phyloP scores from a whole-genome alignment of 2,797 vertebrate genomes.

The Gila robusta region DNA sequence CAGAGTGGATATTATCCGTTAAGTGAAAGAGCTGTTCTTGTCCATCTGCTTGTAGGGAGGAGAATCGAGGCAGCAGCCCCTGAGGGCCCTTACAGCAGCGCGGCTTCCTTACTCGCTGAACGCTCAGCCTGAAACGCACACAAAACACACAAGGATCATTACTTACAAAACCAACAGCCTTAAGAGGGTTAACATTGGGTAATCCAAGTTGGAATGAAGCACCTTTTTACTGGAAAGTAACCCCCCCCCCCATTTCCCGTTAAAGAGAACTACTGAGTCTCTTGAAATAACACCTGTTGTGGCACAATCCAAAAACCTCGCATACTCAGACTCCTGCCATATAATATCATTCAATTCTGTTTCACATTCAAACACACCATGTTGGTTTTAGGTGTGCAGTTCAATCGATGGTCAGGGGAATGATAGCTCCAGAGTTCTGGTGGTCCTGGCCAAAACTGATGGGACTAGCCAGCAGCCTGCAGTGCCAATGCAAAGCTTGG shows the following conservation, averaged over 20 bases:
- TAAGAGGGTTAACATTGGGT: constrained; percentile 29
- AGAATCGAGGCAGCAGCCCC: constrained; percentile 90
- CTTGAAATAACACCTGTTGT: constrained; percentile 54
- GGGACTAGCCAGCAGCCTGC: not conserved
- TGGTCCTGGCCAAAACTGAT: constrained; percentile 28
- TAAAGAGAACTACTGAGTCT: constrained; percentile 35
- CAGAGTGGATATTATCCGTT: constrained; percentile 93
- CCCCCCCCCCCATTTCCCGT: constrained; percentile 27
- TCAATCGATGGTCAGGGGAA: constrained; percentile 8
- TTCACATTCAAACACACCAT: constrained; percentile 41
- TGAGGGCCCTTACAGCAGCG: constrained; percentile 94
- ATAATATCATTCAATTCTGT: constrained; percentile 19
- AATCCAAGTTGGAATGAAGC: constrained; percentile 51
- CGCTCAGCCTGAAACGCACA: constrained; percentile 79
- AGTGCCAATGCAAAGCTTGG: constrained; percentile 52
- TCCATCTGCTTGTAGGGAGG: constrained; percentile 88
- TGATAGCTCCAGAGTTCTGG: constrained; percentile 9
- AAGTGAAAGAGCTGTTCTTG: constrained; percentile 96
- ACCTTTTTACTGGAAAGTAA: constrained; percentile 49
- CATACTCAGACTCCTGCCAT: constrained; percentile 37
- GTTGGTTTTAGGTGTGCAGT: constrained; percentile 3
- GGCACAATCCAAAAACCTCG: constrained; percentile 37
- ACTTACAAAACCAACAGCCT: constrained; percentile 35
- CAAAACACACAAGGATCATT: constrained; percentile 53
- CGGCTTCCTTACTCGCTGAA: constrained; percentile 87